phyloP scores from a whole-genome alignment of 2,888 invertebrate genomes.

The Diarsia dahlii region DNA sequence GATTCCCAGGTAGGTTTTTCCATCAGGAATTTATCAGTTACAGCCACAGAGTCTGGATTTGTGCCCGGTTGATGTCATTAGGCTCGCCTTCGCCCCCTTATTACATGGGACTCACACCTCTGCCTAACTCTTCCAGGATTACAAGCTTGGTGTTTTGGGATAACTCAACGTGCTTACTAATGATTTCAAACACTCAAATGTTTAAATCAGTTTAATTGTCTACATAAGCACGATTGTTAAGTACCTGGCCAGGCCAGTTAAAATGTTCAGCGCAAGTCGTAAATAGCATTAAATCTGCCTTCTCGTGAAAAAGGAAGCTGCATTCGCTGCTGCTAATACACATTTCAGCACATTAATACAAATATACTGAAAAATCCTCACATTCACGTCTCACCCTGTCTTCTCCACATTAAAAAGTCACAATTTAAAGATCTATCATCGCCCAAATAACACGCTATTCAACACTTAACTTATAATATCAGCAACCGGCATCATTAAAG shows the following conservation, averaged over 20 bases:
- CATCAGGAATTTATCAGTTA: too few relatives aligned
- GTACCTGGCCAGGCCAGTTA: background rate
- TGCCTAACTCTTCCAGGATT: too few relatives aligned
- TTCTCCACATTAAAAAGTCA: background rate
- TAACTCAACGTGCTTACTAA: background rate
- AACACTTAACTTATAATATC: conserved; percentile 20
- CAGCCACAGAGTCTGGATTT: too few relatives aligned
- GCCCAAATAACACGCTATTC: background rate
- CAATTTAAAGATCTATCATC: conserved; percentile 1
- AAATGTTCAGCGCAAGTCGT: background rate
- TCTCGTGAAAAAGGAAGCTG: background rate
- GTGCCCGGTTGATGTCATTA: too few relatives aligned
- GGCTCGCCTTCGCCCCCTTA: too few relatives aligned
- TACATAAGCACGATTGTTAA: background rate
- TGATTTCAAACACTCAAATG: too few relatives aligned
- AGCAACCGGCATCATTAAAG: conserved; percentile 2
- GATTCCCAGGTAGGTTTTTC: too few relatives aligned
- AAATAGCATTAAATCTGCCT: background rate
- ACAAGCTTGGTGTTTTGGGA: too few relatives aligned
- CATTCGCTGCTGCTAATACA: background rate
- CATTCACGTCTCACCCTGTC: background rate
- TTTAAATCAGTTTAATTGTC: background rate
- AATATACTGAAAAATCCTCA: background rate
- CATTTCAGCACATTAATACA: conserved; percentile 2
- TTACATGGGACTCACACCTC: too few relatives aligned